Percentiles rank a stretch among this genome's conserved stretches.
Evolutionary conservation across 2,888 invertebrate genomes (phyloP).

Genomic region (Brachylomia viminalis): DNA sequence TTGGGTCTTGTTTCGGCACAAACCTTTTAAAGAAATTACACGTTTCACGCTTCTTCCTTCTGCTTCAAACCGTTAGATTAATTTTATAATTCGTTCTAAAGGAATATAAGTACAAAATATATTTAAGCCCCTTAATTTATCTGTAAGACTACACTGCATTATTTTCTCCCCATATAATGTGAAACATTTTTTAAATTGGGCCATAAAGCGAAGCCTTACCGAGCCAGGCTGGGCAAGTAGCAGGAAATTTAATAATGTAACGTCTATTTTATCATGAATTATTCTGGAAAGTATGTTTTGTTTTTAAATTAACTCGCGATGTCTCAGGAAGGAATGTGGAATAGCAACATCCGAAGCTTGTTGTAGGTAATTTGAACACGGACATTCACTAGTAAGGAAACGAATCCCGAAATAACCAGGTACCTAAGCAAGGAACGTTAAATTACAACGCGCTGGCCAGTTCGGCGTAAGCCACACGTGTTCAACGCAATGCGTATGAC

Average conservation of each 20-base stretch:
- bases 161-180: constrained; percentile 82
- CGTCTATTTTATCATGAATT: constrained; percentile 84
- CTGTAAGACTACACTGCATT: constrained; percentile 80
- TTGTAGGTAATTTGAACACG: constrained; percentile 52
- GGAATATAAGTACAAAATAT: constrained; percentile 53
- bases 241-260: constrained; percentile 87
- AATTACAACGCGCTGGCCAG: constrained; percentile 74
- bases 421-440: constrained; percentile 75
- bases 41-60: constrained; percentile 56
- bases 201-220: constrained; percentile 84
- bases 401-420: constrained; percentile 78
- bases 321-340: constrained; percentile 59
- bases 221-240: constrained; percentile 79
- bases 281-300: constrained; percentile 76
- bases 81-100: constrained; percentile 58
- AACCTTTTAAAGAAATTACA: constrained; percentile 75
- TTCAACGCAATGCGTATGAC: constrained; percentile 68
- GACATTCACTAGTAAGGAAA: constrained; percentile 74
- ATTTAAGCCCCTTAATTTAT: constrained; percentile 75
- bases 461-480: constrained; percentile 78
- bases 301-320: constrained; percentile 73
- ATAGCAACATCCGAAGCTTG: constrained; percentile 45
- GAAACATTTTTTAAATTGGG: constrained; percentile 86
- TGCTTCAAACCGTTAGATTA: constrained; percentile 69
- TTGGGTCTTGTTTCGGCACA: constrained; percentile 69